These are phyloP conservation scores for Tragelaphus strepsiceros DNA, from an alignment of 2,113 vertebrate species.

Conservation along the genomic window DNA sequence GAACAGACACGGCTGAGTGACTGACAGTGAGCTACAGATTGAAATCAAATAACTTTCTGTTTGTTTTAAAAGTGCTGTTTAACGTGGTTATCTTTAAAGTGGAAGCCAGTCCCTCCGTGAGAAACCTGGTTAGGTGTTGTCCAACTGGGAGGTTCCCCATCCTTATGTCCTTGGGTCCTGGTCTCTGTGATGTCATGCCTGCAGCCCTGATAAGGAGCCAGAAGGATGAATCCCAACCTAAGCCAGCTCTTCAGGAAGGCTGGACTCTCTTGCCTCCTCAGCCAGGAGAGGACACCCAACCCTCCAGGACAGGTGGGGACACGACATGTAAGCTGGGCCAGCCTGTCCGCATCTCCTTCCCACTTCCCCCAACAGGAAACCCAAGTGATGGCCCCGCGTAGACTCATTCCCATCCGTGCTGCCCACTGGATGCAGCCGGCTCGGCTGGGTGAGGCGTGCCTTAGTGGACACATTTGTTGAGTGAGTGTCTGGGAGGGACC, in stretches of 20 bases:
- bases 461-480: fast-evolving
- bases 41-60: not conserved
- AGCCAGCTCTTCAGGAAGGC: not conserved
- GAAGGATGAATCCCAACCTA: not conserved
- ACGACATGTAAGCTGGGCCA: not conserved
- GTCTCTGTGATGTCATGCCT: not conserved
- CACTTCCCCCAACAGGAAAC: not conserved
- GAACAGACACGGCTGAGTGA: not conserved
- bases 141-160: not conserved
- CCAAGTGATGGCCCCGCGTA: not conserved
- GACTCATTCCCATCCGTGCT: not conserved
- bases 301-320: not conserved
- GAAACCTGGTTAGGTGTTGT: too few species aligned
- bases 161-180: not conserved
- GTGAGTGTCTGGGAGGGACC: too few species aligned
- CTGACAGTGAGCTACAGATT: not conserved
- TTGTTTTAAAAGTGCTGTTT: not conserved
- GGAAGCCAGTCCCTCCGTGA: fast-evolving
- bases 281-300: not conserved
- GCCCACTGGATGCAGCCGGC: not conserved
- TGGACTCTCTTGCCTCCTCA: not conserved
- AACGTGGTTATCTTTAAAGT: not conserved
- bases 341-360: not conserved
- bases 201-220: not conserved
- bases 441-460: fast-evolving